Evolutionary conservation across 2,888 invertebrate genomes (phyloP), one percentile per base, ranked within the genome.

Genomic region (Hymenopus coronatus): DNA sequence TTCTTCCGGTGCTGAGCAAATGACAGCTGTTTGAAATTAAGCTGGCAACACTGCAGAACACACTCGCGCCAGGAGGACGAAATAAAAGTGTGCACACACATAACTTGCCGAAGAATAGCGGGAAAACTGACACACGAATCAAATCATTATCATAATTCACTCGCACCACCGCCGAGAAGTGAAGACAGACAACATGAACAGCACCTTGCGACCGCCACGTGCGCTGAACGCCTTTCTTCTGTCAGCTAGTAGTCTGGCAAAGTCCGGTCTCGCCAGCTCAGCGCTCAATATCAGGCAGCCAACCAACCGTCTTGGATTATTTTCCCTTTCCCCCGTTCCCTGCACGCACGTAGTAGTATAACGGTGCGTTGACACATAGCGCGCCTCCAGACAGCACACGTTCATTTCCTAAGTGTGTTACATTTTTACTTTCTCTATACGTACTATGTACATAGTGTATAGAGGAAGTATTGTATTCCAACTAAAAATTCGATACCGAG

Each of bases 181-280:
- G 54, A 54, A 54, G 54, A 54, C 54, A 15, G 54, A 20, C 20
- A 14, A 54, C 54, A 70, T 25, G 54, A 1, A 70, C 54, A 70
- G 54, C 54, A 70, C 15, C 54, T 28, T 27, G 20, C 86, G n/a
- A 87, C 87, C 40, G 87, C 30, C 87, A 87, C 87, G 82, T 82
- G 87, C 87, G 82, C 40, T 25, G 2, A n/a, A 27, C 82, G 87
- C 82, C 82, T 40, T 28, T 87, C 87, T 33, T 87, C 87, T 87
- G 87, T 82, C 33, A 28, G 40, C 40, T 8, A 3, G 25, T 15
- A n/a, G 28, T 15, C 40, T 28, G 40, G 84, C 84, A 9, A 30
- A 82, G 81, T 30, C 81, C 87, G 28, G 87, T 87, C 82, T 82
- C 82, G 82, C 87, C 87, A 87, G 25, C 33, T 82, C 28, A 81